Evolutionary conservation across 2,888 invertebrate species (phyloP).

Genomic region (Drosophila prostipennis): DNA sequence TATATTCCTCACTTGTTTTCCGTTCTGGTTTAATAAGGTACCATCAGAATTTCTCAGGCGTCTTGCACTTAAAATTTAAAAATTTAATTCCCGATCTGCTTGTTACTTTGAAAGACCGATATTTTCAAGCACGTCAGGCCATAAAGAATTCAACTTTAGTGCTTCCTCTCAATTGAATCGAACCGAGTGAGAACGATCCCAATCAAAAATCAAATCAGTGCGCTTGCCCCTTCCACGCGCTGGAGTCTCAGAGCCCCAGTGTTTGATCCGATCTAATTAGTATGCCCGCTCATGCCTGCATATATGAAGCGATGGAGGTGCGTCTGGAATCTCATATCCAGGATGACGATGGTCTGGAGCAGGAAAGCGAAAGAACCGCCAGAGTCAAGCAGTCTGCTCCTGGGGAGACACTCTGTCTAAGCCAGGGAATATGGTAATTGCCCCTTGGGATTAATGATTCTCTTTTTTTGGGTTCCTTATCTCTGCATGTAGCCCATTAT

Average conservation of each 20-base stretch:
- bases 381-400: constrained; percentile 71
- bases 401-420: constrained; percentile 72
- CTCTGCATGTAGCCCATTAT: constrained; percentile 70
- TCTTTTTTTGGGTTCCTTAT: constrained; percentile 52
- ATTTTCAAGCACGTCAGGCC: constrained; percentile 49
- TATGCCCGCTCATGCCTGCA: constrained; percentile 79
- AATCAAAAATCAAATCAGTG: constrained; percentile 66
- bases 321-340: constrained; percentile 64
- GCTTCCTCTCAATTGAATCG: constrained; percentile 71
- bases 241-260: background rate
- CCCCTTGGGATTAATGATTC: constrained; percentile 24
- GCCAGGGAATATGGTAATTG: constrained; percentile 74
- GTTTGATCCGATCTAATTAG: constrained; percentile 65
- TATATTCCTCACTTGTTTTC: background rate
- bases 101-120: constrained; percentile 11
- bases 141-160: constrained; percentile 72
- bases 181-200: constrained; percentile 43
- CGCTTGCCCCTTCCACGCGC: constrained; percentile 31
- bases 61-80: constrained; percentile 24
- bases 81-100: constrained; percentile 9
- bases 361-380: constrained; percentile 53
- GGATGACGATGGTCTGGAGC: constrained; percentile 43
- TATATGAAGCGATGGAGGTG: constrained; percentile 61
- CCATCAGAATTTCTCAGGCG: background rate
- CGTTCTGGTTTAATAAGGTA: too few relatives aligned